Evolutionary conservation across 2,888 invertebrate genomes (phyloP), one percentile per base, ranked within the genome.

Genomic region (Ormyrus pomaceus): DNA sequence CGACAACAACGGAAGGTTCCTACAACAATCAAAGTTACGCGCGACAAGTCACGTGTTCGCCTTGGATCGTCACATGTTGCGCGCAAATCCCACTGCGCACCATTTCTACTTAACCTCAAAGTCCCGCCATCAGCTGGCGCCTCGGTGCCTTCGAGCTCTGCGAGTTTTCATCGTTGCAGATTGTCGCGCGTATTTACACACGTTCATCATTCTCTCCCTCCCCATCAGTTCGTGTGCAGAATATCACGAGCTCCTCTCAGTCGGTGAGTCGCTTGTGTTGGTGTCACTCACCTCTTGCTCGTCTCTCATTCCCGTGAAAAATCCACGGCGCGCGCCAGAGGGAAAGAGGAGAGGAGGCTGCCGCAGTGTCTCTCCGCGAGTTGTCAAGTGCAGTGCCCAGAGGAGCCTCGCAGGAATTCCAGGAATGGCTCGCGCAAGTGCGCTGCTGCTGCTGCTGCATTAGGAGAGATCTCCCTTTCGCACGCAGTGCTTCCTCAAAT

Each of bases 91-190:
- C 55, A 19, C 34, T 48, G 75, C 68, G 56, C 51, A 45, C 13
- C 48, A 5, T 45, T 34, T 56, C 34, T 48, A 6, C 9, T 45
- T 59, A 79, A 65, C 70, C 79, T 79, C 64, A 64, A 70, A 48
- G 11, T 79, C n/a, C 9, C 58, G 48, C 74, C 79, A 75, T 74
- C 70, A 79, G 79, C 79, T 79, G 79, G 74, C 79, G 79, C 79
- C 34, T 34, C 34, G 34, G 34, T 34, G 34, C 34, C 34, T 34
- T 4, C 34, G 19, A 34, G 34, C 4, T 34, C 34, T 34, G 34
- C 34, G 34, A 34, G 34, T 34, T 34, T 34, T 34, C 34, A 0
- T 79, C 61, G 5, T 4, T 69, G 62, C 46, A 46, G 19, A 51
- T 10, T 34, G 34, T 34, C 7, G 48, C 19, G 8, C 19, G 19